Conservation (phyloP, 2,797 vertebrate species). For the Rhinophrynus dorsalis region DNA sequence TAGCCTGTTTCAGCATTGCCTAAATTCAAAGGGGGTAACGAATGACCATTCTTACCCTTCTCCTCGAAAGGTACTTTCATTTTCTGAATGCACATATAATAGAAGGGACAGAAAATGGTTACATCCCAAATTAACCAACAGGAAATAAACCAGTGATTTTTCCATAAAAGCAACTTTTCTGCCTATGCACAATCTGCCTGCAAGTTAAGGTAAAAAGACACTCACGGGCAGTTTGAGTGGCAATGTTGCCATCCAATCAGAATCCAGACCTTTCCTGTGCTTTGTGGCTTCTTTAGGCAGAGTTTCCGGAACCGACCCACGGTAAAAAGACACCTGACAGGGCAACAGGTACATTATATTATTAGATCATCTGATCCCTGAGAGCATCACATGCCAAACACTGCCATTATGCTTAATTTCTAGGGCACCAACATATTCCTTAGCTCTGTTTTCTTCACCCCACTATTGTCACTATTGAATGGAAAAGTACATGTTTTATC, state of each 20-base stretch:
- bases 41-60: conserved; percentile 18
- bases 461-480: no score
- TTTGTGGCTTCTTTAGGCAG: conserved; percentile 80
- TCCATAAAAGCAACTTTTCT: no score
- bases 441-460: no score
- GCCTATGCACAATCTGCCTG: no score
- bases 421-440: no score
- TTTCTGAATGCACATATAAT: conserved; percentile 52
- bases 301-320: conserved; percentile 78
- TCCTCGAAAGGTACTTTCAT: conserved; percentile 55
- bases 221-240: conserved; percentile 90
- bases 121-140: no score
- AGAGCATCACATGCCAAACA: no score
- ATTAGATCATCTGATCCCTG: neutral
- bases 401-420: no score
- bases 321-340: conserved; percentile 92
- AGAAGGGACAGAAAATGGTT: no score
- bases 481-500: no score
- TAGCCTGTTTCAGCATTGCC: conserved; percentile 92
- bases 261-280: conserved; percentile 79
- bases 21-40: conserved; percentile 83
- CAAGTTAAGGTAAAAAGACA: no score
- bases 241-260: conserved; percentile 89
- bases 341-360: conserved; percentile 5
- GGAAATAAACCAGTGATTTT: no score